These are phyloP conservation scores for Nixonia krombeini DNA, from an alignment of 1,140 invertebrate species.

Conservation along the genomic window DNA sequence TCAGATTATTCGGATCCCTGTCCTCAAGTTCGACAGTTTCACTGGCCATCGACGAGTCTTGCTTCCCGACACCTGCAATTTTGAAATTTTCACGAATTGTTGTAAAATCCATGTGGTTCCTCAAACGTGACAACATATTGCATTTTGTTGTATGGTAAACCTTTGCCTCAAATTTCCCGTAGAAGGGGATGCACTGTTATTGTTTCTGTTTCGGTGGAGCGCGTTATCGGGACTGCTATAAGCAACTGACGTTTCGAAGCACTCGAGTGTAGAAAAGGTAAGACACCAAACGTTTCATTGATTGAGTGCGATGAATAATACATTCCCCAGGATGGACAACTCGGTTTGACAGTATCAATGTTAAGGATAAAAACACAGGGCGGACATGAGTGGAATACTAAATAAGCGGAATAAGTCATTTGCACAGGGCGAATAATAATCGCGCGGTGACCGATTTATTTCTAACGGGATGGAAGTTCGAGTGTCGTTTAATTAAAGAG, in stretches of 20 bases:
- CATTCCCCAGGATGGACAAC: conserved; percentile 14
- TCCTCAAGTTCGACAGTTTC: conserved; percentile 75
- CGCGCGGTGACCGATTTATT: no score
- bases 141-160: background rate
- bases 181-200: no score
- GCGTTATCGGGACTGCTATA: conserved; percentile 30
- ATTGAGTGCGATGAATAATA: conserved; percentile 38
- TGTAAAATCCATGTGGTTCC: conserved; percentile 39
- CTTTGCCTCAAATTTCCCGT: no score
- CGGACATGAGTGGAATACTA: no score
- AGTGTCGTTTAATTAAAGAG: no score
- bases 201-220: conserved; percentile 15
- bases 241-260: conserved; percentile 35
- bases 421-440: no score
- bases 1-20: conserved; percentile 79
- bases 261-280: conserved; percentile 16
- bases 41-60: conserved; percentile 62
- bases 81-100: conserved; percentile 48
- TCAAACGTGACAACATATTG: conserved; percentile 46
- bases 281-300: conserved; percentile 35
- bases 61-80: conserved; percentile 64
- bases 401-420: no score
- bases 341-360: conserved; percentile 12
- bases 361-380: no score
- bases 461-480: no score